Evolutionary conservation across 2,113 vertebrate genomes (phyloP).

Genomic region (Pheucticus melanocephalus): DNA sequence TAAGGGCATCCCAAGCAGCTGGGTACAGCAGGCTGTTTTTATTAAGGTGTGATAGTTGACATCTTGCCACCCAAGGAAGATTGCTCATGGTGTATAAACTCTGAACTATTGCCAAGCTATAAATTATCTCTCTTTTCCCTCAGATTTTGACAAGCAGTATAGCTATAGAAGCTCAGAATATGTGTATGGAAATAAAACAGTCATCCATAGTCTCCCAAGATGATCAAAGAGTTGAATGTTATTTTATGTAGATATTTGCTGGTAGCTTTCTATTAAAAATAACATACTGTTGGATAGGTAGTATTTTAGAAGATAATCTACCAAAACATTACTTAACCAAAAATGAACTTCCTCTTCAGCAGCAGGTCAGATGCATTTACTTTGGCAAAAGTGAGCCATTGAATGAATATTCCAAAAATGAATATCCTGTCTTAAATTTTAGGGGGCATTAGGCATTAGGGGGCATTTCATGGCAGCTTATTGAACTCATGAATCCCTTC

Average conservation of each 20-base stretch:
- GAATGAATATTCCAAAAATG: background rate
- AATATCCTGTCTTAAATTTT: background rate
- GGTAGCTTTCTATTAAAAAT: background rate
- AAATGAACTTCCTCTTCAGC: background rate
- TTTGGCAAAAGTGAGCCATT: background rate
- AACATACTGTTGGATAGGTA: background rate
- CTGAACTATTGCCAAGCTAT: background rate
- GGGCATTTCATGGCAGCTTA: background rate
- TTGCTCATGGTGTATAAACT: background rate
- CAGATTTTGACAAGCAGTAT: background rate
- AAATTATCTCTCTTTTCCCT: background rate
- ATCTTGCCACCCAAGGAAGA: background rate
- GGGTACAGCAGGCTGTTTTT: background rate
- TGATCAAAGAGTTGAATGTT: background rate
- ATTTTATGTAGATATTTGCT: background rate
- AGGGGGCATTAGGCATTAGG: background rate
- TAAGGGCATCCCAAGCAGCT: background rate
- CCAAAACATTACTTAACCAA: background rate
- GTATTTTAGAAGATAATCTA: background rate
- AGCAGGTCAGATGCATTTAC: background rate
- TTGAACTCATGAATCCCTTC: background rate
- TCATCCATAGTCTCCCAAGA: background rate
- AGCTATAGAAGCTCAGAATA: background rate
- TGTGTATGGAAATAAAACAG: background rate
- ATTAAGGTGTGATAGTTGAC: background rate